A percentile compares a stretch with the other conserved stretches of the same genome.
Conservation (phyloP, 2,797 vertebrate species). For the Thripadectes ignobilis region DNA sequence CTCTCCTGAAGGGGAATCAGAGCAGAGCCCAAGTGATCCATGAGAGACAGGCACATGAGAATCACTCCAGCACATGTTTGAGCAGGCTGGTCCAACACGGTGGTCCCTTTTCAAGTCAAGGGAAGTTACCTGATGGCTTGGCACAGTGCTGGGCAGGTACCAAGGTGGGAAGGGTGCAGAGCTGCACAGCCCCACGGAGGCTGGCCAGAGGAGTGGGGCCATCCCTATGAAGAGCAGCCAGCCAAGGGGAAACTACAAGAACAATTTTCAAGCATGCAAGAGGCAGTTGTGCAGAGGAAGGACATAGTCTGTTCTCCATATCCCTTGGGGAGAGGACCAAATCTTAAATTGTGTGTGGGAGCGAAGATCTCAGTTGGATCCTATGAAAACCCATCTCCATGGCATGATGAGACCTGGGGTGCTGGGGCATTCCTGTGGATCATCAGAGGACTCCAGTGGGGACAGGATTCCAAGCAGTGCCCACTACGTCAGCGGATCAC, state of each 20-base stretch:
- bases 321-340: background rate
- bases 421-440: background rate
- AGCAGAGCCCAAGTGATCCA: fast-evolving
- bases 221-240: background rate
- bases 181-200: background rate
- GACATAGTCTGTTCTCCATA: background rate
- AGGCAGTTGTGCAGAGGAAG: background rate
- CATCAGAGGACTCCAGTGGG: background rate
- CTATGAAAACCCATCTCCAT: background rate
- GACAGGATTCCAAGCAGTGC: background rate
- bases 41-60: fast-evolving
- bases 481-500: background rate
- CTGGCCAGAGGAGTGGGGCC: fast-evolving
- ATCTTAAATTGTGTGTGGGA: background rate
- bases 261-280: background rate
- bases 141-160: background rate
- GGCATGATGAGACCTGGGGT: background rate
- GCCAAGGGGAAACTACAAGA: background rate
- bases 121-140: fast-evolving
- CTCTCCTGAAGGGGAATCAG: background rate
- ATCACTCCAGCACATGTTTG: fast-evolving
- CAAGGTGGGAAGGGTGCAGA: background rate
- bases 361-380: background rate
- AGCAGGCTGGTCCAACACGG: background rate
- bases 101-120: fast-evolving